These are phyloP conservation scores for Cheilosia soror DNA, from an alignment of 2,888 invertebrate genomes.

Conservation along the genomic window DNA sequence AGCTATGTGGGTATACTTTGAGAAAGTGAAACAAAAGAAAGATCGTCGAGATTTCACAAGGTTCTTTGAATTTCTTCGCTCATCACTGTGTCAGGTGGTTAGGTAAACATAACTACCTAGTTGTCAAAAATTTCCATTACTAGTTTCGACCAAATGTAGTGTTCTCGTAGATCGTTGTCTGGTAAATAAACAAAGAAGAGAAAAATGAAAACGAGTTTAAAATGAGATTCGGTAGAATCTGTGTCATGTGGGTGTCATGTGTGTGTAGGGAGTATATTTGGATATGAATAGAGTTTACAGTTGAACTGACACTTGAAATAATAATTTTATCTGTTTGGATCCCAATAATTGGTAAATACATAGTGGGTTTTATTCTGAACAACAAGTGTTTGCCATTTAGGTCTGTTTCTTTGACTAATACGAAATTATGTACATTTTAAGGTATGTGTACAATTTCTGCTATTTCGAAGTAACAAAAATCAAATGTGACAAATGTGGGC, in stretches of 20 bases:
- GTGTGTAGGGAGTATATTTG: background rate
- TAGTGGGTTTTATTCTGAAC: too few species aligned
- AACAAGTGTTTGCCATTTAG: too few species aligned
- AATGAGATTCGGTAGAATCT: background rate
- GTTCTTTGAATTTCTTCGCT: constrained; percentile 17
- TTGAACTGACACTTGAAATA: too few species aligned
- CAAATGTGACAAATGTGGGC: too few species aligned
- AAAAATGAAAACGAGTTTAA: background rate
- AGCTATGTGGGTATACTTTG: background rate
- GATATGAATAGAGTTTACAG: too few species aligned
- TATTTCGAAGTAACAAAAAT: too few species aligned
- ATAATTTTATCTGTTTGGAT: too few species aligned
- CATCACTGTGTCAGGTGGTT: constrained; percentile 4
- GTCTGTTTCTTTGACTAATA: too few species aligned
- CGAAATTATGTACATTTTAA: too few species aligned
- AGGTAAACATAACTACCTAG: background rate
- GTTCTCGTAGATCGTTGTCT: background rate
- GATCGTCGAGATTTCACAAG: background rate
- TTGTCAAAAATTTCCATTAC: background rate
- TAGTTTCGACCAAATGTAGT: background rate
- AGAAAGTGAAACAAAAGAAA: constrained; percentile 24
- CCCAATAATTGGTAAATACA: too few species aligned
- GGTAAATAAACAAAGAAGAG: background rate
- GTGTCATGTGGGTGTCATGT: background rate
- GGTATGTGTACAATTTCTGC: too few species aligned